Percentiles rank a stretch among this genome's conserved stretches.
phyloP scores from a whole-genome alignment of 2,113 vertebrate genomes.

The Dicrurus megarhynchus region DNA sequence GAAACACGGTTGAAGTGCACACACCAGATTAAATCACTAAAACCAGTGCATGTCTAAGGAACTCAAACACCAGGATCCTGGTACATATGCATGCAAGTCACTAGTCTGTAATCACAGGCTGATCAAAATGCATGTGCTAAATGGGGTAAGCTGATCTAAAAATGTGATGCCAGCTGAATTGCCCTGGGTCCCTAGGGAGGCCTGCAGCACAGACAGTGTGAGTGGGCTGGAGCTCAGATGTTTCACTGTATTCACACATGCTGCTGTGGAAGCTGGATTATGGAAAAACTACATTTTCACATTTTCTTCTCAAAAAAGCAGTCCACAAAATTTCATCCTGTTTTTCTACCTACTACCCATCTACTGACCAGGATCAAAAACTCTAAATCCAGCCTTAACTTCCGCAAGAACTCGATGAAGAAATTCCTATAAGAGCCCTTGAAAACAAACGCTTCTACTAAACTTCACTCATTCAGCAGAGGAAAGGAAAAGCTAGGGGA shows the following conservation, averaged over 20 bases:
- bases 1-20: neutral
- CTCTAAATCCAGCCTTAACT: neutral
- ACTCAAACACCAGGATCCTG: neutral
- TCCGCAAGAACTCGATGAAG: neutral
- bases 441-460: neutral
- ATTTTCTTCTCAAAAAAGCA: neutral
- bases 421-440: neutral
- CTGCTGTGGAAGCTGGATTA: neutral
- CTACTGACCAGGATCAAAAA: neutral
- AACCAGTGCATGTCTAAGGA: neutral
- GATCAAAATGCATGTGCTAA: conserved; percentile 22
- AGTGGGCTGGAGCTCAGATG: neutral
- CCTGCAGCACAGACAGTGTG: neutral
- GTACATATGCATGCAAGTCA: neutral
- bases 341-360: neutral
- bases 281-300: neutral
- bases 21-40: neutral
- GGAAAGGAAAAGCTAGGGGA: neutral
- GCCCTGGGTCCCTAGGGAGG: neutral
- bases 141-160: neutral
- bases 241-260: neutral
- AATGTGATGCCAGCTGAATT: neutral
- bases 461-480: neutral
- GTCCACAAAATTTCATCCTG: neutral
- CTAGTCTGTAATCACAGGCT: neutral